Evolutionary conservation across 2,888 invertebrate genomes (phyloP).

Genomic region (Eumacrocentrus americanus): DNA sequence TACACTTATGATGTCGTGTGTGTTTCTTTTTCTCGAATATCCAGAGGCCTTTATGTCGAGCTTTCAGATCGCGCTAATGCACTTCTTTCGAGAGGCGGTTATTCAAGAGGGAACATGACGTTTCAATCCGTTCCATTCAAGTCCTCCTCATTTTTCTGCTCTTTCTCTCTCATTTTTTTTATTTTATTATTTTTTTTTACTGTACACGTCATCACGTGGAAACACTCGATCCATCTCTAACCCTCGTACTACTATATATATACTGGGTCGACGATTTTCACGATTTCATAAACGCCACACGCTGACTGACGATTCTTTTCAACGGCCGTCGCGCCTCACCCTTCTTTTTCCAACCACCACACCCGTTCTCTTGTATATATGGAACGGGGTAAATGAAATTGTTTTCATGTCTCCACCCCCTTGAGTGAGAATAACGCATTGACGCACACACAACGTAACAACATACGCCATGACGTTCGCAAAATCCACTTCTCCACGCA

Average conservation of each 20-base stretch:
- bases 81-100: conserved; percentile 44
- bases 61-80: conserved; percentile 54
- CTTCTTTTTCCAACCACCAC: not conserved
- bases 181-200: conserved; percentile 14
- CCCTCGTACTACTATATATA: conserved; percentile 31
- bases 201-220: conserved; percentile 14
- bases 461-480: not conserved
- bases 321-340: not conserved
- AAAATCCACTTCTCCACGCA: not conserved
- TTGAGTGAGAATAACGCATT: too few species aligned
- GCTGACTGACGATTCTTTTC: conserved; percentile 29
- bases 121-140: conserved; percentile 57
- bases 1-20: too few species aligned
- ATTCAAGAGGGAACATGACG: conserved; percentile 50
- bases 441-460: not conserved
- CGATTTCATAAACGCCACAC: conserved; percentile 21
- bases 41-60: conserved; percentile 29
- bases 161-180: conserved; percentile 19
- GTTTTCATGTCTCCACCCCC: not conserved
- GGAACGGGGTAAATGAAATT: conserved; percentile 18
- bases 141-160: conserved; percentile 38
- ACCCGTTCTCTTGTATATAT: not conserved
- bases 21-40: not conserved
- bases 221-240: conserved; percentile 26
- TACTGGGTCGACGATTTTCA: conserved; percentile 9